Evolutionary conservation across 2,113 vertebrate genomes (phyloP), one percentile per base, ranked within the genome.

Genomic region (Malurus melanocephalus): DNA sequence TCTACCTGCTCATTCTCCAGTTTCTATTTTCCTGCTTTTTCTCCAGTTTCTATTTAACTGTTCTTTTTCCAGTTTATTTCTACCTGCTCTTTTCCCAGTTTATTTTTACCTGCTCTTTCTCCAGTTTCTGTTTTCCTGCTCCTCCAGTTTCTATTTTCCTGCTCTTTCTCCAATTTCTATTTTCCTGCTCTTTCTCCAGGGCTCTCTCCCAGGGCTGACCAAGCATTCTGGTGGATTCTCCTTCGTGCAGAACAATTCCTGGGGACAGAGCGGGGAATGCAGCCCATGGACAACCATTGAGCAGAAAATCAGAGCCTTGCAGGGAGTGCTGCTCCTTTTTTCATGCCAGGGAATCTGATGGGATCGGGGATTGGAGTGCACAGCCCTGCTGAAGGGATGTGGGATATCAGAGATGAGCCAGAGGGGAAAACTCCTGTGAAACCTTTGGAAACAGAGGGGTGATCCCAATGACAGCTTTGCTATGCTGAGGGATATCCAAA

Each of bases 221-320:
- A 23, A 3, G 56, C 19, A 32, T 28, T n/a, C 27, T 1, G 7
- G 56, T 26, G 30, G 17, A 16, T 20, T 0, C 0, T 9, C 59
- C 38, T 43, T 2, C 4, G 24, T 11, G 52, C 17, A 35, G 65
- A 65, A 40, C 14, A 48, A 1, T 45, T 69, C 55, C 56, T 16
- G 43, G 38, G 60, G 30, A 3, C 18, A 16, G 11, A 20, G 6
- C 5, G 35, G 17, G 72, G n/a, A 59, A 8, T 1, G 2, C 13
- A 17, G 22, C 20, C 24, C 30, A 0, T 0, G 49, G 22, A 0
- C 22, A 0, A 10, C 7, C 0, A 2, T 1, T 28, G 53, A 2
- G 7, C 32, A 14, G 24, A 7, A 23, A 66, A 64, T 35, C 48
- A 48, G 32, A 85, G 61, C 55, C 28, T 45, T 53, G 60, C 43